A percentile compares a stretch with the other conserved stretches of the same genome.
Evolutionary conservation across 2,113 vertebrate genomes (phyloP).

Genomic region (Lepidothrix coronata): DNA sequence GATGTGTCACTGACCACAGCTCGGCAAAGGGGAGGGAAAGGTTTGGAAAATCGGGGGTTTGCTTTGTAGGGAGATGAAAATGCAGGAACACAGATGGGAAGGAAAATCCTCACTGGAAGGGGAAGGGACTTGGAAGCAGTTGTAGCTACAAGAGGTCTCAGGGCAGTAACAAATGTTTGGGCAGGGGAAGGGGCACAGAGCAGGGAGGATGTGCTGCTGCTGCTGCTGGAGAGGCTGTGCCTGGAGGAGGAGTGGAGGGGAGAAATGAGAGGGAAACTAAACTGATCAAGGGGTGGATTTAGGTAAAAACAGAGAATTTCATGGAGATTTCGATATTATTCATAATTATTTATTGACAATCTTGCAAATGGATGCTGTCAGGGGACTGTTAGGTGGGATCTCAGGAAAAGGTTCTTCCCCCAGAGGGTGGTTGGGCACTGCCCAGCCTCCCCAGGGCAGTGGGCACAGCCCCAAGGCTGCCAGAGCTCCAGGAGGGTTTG

Average conservation of each 20-base stretch:
- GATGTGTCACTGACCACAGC: neutral
- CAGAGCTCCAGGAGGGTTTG: neutral
- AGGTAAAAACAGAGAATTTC: neutral
- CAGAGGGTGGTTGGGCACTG: neutral
- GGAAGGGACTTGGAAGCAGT: neutral
- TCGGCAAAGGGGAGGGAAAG: neutral
- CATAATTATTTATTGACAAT: neutral
- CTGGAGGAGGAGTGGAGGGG: neutral
- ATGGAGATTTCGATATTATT: neutral
- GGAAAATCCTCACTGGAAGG: neutral
- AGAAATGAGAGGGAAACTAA: neutral
- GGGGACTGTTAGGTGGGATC: rapidly evolving
- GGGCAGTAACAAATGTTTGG: neutral
- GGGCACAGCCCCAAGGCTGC: neutral
- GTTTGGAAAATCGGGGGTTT: neutral
- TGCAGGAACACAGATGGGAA: neutral
- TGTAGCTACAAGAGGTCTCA: neutral
- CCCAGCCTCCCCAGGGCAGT: neutral
- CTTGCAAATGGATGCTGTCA: neutral
- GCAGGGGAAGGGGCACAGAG: neutral
- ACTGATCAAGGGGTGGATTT: neutral
- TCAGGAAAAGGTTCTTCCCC: neutral
- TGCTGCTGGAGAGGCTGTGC: neutral
- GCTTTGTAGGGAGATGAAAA: neutral
- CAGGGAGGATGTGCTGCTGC: neutral